These are phyloP conservation scores for Alfaro cultratus DNA, from an alignment of 2,797 vertebrate species.

Conservation along the genomic window DNA sequence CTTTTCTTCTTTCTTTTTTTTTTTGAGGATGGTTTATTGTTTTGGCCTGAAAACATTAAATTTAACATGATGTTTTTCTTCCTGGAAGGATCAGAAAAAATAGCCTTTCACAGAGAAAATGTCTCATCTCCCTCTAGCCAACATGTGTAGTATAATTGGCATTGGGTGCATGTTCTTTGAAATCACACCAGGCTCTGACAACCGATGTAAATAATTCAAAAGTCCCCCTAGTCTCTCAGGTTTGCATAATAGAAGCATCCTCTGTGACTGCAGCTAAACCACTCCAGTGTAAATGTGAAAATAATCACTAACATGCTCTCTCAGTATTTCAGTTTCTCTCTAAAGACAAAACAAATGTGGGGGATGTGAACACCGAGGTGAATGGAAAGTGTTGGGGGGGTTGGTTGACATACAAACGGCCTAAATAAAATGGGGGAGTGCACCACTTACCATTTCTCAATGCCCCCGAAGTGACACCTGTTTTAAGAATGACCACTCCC, in stretches of 20 bases:
- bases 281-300: conserved; percentile 30
- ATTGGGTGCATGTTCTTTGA: conserved; percentile 52
- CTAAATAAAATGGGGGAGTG: conserved; percentile 52
- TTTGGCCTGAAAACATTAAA: conserved; percentile 87
- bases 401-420: conserved; percentile 49
- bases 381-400: conserved; percentile 51
- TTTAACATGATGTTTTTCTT: conserved; percentile 84
- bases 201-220: conserved; percentile 73
- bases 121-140: conserved; percentile 50
- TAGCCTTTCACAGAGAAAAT: conserved; percentile 59
- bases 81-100: conserved; percentile 52
- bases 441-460: conserved; percentile 61
- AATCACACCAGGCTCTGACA: conserved; percentile 64
- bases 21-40: conserved; percentile 75
- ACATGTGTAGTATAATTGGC: conserved; percentile 63
- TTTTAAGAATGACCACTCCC: conserved; percentile 58
- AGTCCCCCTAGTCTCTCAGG: conserved; percentile 32
- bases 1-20: conserved; percentile 81
- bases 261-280: conserved; percentile 41
- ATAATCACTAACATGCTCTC: conserved; percentile 30
- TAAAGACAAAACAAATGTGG: conserved; percentile 57
- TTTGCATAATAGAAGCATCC: conserved; percentile 40
- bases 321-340: conserved; percentile 45
- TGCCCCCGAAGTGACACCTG: conserved; percentile 54
- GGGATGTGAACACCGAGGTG: conserved; percentile 35